These are phyloP conservation scores for Corythornis cristatus DNA, from an alignment of 2,113 vertebrate species.

Conservation along the genomic window DNA sequence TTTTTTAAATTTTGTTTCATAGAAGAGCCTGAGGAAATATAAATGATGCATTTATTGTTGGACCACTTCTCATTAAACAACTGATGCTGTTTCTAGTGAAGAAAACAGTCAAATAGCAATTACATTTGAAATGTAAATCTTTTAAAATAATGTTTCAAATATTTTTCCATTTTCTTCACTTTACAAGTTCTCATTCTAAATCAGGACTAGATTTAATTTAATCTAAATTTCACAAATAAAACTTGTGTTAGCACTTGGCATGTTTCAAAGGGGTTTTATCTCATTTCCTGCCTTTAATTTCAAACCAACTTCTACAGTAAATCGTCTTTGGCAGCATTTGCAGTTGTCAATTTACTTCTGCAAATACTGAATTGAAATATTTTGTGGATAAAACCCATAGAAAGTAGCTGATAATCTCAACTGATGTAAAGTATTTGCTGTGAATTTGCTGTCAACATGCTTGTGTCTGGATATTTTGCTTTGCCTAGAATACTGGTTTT, in stretches of 20 bases:
- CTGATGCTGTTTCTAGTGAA: neutral
- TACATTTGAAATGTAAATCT: neutral
- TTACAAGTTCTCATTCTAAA: neutral
- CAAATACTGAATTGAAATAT: neutral
- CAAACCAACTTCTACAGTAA: neutral
- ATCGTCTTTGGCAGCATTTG: conserved; percentile 10
- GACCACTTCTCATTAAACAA: neutral
- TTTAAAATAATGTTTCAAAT: neutral
- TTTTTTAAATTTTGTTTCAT: neutral
- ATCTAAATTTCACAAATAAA: neutral
- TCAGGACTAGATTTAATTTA: neutral
- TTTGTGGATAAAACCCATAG: neutral
- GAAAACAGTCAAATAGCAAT: neutral
- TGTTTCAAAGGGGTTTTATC: neutral
- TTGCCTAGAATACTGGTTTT: neutral
- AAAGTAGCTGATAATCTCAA: conserved; percentile 14
- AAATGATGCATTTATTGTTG: neutral
- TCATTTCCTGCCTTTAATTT: conserved; percentile 46
- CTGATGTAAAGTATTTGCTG: neutral
- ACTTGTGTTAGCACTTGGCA: neutral
- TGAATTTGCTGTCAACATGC: neutral
- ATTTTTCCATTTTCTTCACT: neutral
- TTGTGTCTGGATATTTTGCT: neutral
- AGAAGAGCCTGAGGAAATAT: neutral
- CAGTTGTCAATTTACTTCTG: conserved; percentile 2